phyloP scores from a whole-genome alignment of 2,888 invertebrate species.

The Gerosis bhagava region DNA sequence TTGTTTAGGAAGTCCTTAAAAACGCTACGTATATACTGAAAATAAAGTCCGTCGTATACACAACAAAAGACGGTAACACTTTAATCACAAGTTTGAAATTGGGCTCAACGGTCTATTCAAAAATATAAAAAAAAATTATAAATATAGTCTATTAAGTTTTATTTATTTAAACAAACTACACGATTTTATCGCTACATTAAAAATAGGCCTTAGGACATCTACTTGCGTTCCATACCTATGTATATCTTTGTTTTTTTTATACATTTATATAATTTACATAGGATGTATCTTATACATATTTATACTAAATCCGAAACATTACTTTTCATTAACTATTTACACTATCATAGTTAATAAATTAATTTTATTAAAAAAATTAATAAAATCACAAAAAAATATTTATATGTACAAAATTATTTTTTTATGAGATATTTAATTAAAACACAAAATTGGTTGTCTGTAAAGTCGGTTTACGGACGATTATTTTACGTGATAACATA shows the following conservation, averaged over 20 bases:
- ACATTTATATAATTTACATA: background rate
- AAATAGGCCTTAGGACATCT: conserved; percentile 60
- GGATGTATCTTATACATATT: too few relatives aligned
- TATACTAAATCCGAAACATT: too few relatives aligned
- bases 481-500: too few relatives aligned
- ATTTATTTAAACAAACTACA: conserved; percentile 2
- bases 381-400: conserved; percentile 1
- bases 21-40: conserved; percentile 4
- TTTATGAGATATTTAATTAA: too few relatives aligned
- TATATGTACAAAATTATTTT: too few relatives aligned
- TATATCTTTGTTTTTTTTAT: background rate
- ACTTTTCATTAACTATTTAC: too few relatives aligned
- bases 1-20: too few relatives aligned
- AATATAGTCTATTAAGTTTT: background rate
- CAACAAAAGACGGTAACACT: background rate
- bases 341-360: background rate
- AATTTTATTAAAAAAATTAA: too few relatives aligned
- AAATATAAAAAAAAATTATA: conserved; percentile 37
- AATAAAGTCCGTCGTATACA: background rate
- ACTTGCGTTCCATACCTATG: conserved; percentile 47
- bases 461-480: too few relatives aligned
- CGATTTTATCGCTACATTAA: conserved; percentile 17
- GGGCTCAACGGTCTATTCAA: conserved; percentile 63
- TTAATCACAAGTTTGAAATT: conserved; percentile 53
- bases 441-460: too few relatives aligned